A percentile compares a stretch with the other conserved stretches of the same genome.
phyloP scores from a whole-genome alignment of 2,113 vertebrate species.

The Microcebus lehilahytsara region DNA sequence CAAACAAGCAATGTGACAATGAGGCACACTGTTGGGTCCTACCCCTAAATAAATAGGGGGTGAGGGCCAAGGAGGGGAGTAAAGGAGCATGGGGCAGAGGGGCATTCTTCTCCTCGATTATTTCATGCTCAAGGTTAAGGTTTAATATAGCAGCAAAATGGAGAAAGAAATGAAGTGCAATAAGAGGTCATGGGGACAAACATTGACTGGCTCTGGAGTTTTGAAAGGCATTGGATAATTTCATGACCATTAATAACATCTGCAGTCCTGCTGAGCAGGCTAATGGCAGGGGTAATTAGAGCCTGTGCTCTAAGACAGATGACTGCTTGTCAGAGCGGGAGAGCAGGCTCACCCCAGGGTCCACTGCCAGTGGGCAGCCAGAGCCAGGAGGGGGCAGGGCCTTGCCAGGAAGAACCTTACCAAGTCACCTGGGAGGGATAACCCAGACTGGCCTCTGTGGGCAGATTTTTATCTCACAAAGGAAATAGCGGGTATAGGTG shows the following conservation, averaged over 20 bases:
- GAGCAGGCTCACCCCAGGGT: constrained; percentile 38
- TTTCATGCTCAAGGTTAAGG: constrained; percentile 26
- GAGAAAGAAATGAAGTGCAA: not conserved
- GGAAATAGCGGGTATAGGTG: not conserved
- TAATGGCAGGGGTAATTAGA: constrained; percentile 60
- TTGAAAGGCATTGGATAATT: constrained; percentile 56
- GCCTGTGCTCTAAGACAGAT: constrained; percentile 10
- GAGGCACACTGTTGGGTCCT: not conserved
- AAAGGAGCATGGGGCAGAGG: not conserved
- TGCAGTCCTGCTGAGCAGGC: constrained; percentile 49
- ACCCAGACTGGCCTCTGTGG: not conserved
- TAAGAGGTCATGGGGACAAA: not conserved
- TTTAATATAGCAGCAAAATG: not conserved
- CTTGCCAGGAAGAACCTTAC: not conserved
- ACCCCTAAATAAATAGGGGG: not conserved
- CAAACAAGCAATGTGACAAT: too few species aligned
- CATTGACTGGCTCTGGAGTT: constrained; percentile 2
- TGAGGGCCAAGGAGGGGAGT: too few species aligned
- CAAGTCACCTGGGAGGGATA: not conserved
- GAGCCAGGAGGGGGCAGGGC: not conserved
- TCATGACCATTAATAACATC: constrained; percentile 66
- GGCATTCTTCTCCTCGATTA: not conserved
- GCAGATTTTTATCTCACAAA: not conserved
- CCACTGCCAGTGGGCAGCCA: not conserved
- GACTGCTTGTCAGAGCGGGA: constrained; percentile 15